phyloP scores from a whole-genome alignment of 2,888 invertebrate genomes.

The Phengaris alcon region DNA sequence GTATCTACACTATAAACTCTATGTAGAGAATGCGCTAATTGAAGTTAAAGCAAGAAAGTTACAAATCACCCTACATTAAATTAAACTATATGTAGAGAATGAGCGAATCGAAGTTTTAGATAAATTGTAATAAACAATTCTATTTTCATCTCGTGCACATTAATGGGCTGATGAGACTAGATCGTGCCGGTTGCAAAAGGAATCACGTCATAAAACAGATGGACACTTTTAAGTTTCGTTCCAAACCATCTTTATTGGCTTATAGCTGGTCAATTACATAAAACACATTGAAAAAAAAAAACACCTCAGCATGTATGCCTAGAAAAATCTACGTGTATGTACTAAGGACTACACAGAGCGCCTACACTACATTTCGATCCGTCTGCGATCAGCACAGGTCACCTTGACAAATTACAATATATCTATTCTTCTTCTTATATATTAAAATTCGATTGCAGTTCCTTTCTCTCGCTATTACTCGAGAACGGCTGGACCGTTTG shows the following conservation, averaged over 20 bases:
- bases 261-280: no score
- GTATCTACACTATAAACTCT: neutral
- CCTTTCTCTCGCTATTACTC: no score
- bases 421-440: neutral
- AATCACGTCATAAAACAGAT: neutral
- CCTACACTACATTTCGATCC: neutral
- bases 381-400: slow-evolving; percentile 6
- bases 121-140: slow-evolving; percentile 8
- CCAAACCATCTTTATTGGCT: neutral
- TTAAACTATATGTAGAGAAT: neutral
- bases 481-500: no score
- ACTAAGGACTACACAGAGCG: neutral
- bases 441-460: neutral
- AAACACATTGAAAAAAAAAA: neutral
- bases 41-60: no score
- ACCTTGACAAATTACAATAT: slow-evolving; percentile 3
- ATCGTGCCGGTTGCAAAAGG: slow-evolving; percentile 11
- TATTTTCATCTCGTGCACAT: slow-evolving; percentile 3
- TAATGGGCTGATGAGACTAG: slow-evolving; percentile 8
- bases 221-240: neutral
- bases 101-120: neutral
- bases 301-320: neutral
- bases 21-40: neutral
- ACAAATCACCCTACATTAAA: no score
- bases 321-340: neutral